Percentiles rank a stretch among this genome's conserved stretches.
These are phyloP conservation scores for Gulo gulo DNA, from an alignment of 2,113 vertebrate genomes.

Conservation along the genomic window DNA sequence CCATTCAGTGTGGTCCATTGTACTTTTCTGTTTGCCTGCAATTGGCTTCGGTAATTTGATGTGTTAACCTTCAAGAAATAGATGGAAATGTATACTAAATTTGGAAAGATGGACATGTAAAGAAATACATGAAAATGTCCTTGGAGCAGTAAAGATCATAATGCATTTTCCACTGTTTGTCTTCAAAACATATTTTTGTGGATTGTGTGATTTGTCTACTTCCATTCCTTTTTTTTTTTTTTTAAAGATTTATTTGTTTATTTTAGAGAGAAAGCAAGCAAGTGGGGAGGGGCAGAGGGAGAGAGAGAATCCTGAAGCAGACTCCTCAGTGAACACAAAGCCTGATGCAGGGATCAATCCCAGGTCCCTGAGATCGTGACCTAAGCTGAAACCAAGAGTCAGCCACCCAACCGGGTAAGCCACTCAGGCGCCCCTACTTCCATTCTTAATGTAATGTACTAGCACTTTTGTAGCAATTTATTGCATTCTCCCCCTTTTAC, in stretches of 20 bases:
- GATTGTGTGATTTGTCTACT: slow-evolving; percentile 3
- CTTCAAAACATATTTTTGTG: slow-evolving; percentile 19
- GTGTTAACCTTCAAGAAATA: slow-evolving; percentile 13
- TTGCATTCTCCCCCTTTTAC: neutral
- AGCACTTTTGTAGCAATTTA: slow-evolving; percentile 1
- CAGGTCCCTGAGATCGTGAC: neutral
- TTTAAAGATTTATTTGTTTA: neutral
- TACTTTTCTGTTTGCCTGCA: slow-evolving; percentile 11
- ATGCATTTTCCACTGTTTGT: neutral
- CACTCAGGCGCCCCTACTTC: neutral
- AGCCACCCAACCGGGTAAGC: neutral
- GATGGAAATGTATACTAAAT: neutral
- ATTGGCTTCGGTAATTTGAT: slow-evolving; percentile 28
- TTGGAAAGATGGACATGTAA: neutral
- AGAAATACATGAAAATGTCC: neutral
- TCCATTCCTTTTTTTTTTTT: neutral
- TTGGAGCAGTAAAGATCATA: neutral
- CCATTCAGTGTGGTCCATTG: neutral
- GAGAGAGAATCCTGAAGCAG: neutral
- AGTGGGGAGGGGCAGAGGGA: neutral
- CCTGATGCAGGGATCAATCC: neutral
- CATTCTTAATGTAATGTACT: neutral
- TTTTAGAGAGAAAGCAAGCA: neutral
- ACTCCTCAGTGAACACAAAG: neutral
- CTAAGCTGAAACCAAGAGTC: neutral